Evolutionary conservation across 1,140 invertebrate species (phyloP).

Genomic region (Melitaea cinxia): DNA sequence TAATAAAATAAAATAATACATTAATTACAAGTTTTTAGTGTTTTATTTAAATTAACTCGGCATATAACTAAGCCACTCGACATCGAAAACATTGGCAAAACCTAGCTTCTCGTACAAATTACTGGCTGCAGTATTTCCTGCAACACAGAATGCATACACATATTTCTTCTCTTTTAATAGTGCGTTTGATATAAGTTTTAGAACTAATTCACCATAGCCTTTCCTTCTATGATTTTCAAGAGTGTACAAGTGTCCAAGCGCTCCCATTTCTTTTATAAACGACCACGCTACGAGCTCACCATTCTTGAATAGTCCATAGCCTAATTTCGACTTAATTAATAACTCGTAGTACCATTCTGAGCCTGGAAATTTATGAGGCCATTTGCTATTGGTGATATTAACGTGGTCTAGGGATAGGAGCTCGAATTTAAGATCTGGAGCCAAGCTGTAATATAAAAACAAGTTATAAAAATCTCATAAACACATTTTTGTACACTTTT

Average conservation of each 20-base stretch:
- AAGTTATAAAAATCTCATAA: too few species aligned
- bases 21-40: too few species aligned
- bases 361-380: constrained; percentile 45
- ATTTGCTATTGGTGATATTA: constrained; percentile 36
- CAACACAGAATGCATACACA: constrained; percentile 45
- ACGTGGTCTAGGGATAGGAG: constrained; percentile 39
- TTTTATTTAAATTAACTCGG: not conserved
- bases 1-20: too few species aligned
- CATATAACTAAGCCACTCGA: constrained; percentile 39
- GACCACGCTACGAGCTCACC: constrained; percentile 48
- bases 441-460: constrained; percentile 46
- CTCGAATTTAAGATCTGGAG: constrained; percentile 39
- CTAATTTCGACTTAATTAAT: constrained; percentile 45
- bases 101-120: constrained; percentile 52
- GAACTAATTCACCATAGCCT: constrained; percentile 45
- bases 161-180: constrained; percentile 40
- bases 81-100: constrained; percentile 34
- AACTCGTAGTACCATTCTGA: constrained; percentile 47
- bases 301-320: constrained; percentile 48
- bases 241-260: constrained; percentile 49
- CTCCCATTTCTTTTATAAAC: constrained; percentile 48
- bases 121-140: constrained; percentile 41
- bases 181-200: constrained; percentile 49
- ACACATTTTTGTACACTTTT: not conserved
- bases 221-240: constrained; percentile 50